These are phyloP conservation scores for Macrobrachium nipponense DNA, from an alignment of 1,140 invertebrate genomes.

Conservation along the genomic window DNA sequence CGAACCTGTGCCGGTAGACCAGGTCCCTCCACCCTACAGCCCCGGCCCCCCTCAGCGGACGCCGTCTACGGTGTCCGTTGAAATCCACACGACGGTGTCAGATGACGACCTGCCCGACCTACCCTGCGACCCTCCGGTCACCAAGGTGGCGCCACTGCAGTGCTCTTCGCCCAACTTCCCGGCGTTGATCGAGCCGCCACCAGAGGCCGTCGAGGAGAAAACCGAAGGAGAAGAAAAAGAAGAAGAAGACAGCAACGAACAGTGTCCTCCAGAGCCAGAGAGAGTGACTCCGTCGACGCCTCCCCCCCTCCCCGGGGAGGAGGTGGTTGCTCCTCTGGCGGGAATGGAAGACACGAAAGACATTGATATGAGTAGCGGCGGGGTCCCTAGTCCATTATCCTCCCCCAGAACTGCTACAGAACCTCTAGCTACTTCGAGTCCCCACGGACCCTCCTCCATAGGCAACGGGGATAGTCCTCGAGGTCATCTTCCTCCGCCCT, in stretches of 20 bases:
- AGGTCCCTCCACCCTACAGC: slow-evolving; percentile 54
- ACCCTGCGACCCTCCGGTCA: slow-evolving; percentile 14
- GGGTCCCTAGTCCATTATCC: neutral
- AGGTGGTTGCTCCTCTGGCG: slow-evolving; percentile 46
- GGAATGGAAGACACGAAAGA: slow-evolving; percentile 37
- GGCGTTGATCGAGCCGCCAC: neutral
- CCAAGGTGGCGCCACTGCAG: slow-evolving; percentile 1
- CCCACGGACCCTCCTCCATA: slow-evolving; percentile 26
- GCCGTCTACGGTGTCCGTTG: slow-evolving; percentile 54
- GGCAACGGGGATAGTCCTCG: slow-evolving; percentile 20
- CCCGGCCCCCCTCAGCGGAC: slow-evolving; percentile 35
- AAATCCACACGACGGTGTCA: slow-evolving; percentile 59
- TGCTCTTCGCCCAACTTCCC: slow-evolving; percentile 8
- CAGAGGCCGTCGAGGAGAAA: slow-evolving; percentile 1
- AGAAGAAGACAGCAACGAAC: too few relatives aligned
- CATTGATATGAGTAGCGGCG: neutral
- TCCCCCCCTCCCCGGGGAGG: slow-evolving; percentile 6
- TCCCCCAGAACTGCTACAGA: neutral
- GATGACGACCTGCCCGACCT: slow-evolving; percentile 44
- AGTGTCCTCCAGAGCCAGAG: slow-evolving; percentile 3
- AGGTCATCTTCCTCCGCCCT: slow-evolving; percentile 38
- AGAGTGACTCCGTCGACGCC: slow-evolving; percentile 38
- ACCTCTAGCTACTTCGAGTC: slow-evolving; percentile 49
- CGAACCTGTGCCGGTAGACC: slow-evolving; percentile 26
- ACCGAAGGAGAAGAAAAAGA: neutral